A percentile compares a stretch with the other conserved stretches of the same genome.
Evolutionary conservation across 2,797 vertebrate genomes (phyloP).

Genomic region (Chloroceryle inda): DNA sequence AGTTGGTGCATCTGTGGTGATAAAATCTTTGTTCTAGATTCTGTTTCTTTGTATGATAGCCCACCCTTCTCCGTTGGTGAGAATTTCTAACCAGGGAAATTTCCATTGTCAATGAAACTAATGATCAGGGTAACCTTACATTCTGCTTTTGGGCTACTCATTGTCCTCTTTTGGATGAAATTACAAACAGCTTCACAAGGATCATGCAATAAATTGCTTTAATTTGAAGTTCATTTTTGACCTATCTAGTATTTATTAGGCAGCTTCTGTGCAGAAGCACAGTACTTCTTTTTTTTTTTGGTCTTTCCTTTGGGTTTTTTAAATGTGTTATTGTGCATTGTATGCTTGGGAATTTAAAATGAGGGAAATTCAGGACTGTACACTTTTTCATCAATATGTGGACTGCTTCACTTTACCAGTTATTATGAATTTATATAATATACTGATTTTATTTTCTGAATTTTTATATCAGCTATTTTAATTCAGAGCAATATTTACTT

Average conservation of each 20-base stretch:
- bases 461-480: not conserved
- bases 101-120: not conserved
- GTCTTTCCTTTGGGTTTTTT: not conserved
- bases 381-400: not conserved
- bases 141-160: not conserved
- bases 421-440: not conserved
- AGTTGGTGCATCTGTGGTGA: slow-evolving; percentile 50
- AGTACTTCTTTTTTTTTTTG: not conserved
- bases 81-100: slow-evolving; percentile 51
- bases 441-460: not conserved
- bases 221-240: not conserved
- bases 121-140: not conserved
- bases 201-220: not conserved
- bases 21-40: slow-evolving; percentile 59
- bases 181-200: not conserved
- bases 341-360: not conserved
- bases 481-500: slow-evolving; percentile 12
- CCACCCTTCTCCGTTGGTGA: slow-evolving; percentile 11
- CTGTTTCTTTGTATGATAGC: slow-evolving; percentile 33
- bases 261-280: not conserved
- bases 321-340: not conserved
- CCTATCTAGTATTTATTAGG: not conserved
- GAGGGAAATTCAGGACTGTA: not conserved
- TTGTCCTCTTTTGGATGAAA: slow-evolving; percentile 5
- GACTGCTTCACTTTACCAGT: not conserved